A percentile compares a stretch with the other conserved stretches of the same genome.
phyloP scores from a whole-genome alignment of 2,888 invertebrate species.

The Hyposoter dolosus region DNA sequence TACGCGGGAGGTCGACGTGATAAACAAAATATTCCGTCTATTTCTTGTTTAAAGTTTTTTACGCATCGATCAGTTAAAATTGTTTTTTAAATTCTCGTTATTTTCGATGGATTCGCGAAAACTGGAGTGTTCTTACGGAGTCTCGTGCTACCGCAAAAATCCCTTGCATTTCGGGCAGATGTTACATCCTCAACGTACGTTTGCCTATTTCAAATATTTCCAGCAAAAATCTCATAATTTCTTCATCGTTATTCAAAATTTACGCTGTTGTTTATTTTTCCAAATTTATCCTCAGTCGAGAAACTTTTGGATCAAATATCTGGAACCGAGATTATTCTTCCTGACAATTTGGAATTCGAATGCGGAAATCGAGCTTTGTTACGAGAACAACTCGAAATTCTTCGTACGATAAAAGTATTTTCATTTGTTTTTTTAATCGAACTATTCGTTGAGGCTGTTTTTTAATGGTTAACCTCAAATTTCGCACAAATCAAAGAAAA shows the following conservation, averaged over 20 bases:
- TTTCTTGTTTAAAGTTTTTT: neutral
- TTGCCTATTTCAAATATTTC: neutral
- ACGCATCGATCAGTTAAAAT: neutral
- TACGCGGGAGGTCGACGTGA: too few relatives aligned
- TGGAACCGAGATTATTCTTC: constrained; percentile 78
- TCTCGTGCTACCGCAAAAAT: constrained; percentile 93
- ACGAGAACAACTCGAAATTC: constrained; percentile 80
- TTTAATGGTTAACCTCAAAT: neutral
- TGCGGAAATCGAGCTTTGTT: constrained; percentile 77
- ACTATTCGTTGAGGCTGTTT: neutral
- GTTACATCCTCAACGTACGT: constrained; percentile 92
- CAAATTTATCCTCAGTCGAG: constrained; percentile 87
- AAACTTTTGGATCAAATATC: constrained; percentile 89
- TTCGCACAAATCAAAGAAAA: neutral
- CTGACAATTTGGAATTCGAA: constrained; percentile 75
- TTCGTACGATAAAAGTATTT: constrained; percentile 83
- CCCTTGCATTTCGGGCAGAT: constrained; percentile 94
- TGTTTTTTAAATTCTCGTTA: neutral
- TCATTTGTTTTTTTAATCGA: neutral
- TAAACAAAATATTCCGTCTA: too few relatives aligned
- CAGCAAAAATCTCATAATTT: neutral
- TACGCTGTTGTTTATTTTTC: constrained; percentile 11
- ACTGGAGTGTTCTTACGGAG: constrained; percentile 89
- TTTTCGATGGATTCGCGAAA: constrained; percentile 82
- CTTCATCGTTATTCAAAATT: neutral